Evolutionary conservation across 2,797 vertebrate species (phyloP), one percentile per base, ranked within the genome.

Genomic region (Chaetodon trifasciatus): DNA sequence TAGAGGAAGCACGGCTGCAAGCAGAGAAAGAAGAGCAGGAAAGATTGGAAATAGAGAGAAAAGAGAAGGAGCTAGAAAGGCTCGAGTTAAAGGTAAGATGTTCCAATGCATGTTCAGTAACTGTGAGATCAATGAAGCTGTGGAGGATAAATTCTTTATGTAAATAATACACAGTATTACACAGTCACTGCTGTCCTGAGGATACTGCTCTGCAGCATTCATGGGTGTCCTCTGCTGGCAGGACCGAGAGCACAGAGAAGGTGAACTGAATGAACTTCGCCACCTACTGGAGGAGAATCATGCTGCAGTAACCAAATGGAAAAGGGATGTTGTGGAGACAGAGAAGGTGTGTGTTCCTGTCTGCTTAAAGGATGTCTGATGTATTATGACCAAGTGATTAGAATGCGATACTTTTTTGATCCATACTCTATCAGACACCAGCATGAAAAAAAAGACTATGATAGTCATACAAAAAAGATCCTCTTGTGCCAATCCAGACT

Each of bases 51-150:
- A 94, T 70, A 68, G 92, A 97, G 76, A 92, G 78, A 50, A 88
- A 94, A 21, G 86, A 96, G 71, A 84, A 70, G 64, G 96, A 94
- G 79, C 87, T 94, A 60, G 74, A 90, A 46, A 90, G 61, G 4
- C 96, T 98, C 1, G 95, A 97, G 78, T 89, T 93, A 52, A 98
- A 97, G 94, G 98, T 98, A 62, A 50, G 35, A 15, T 17, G 6
- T 19, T 9, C 17, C 21, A 50, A 19, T 8, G 17, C 19, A 21
- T 68, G 37, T 56, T 15, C 8, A 16, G 0, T 57, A 5, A 42
- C 8, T 57, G 3, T 49, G 2, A 61, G 37, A 28, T n/a, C 32
- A 15, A 69, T 68, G 0, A 32, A 9, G 17, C 8, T 17, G 23
- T 23, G 4, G 1, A 62, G 24, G 13, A 68, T 47, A 21, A 39